Evolutionary conservation across 1,140 invertebrate genomes (phyloP).

Genomic region (Carposina sasakii): DNA sequence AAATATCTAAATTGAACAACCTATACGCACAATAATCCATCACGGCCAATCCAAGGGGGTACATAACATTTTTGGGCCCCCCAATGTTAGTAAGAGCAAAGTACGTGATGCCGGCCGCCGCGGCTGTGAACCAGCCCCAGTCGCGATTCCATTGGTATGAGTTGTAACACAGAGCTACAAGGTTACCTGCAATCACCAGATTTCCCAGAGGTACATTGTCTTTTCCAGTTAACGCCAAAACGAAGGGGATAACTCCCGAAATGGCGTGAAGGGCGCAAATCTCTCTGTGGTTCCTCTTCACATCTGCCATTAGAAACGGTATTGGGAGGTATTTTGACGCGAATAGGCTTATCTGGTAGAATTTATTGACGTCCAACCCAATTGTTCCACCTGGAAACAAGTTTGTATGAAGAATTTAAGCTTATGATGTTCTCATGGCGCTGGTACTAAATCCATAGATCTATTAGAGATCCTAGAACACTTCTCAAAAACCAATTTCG

Average conservation of each 20-base stretch:
- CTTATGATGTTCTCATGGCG: too few species aligned
- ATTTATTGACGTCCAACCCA: neutral
- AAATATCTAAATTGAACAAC: too few species aligned
- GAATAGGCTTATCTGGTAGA: neutral
- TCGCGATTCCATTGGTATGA: neutral
- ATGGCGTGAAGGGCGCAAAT: neutral
- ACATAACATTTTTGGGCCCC: conserved; percentile 3
- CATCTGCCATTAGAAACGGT: conserved; percentile 9
- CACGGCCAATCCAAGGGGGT: conserved; percentile 2
- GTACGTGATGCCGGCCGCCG: conserved; percentile 3
- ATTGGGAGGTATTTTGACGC: conserved; percentile 4
- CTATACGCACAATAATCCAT: conserved; percentile 8
- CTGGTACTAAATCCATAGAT: too few species aligned
- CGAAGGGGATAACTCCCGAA: conserved; percentile 5
- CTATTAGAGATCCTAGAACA: too few species aligned
- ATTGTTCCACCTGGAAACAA: conserved; percentile 7
- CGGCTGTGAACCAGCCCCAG: conserved; percentile 7
- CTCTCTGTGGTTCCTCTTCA: neutral
- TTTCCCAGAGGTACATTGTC: neutral
- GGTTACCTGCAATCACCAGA: conserved; percentile 7
- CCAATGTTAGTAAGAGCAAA: neutral
- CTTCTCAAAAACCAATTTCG: too few species aligned
- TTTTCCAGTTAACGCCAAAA: neutral
- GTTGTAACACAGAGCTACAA: conserved; percentile 4
- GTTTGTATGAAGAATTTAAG: too few species aligned